phyloP scores from a whole-genome alignment of 2,888 invertebrate genomes.

The Calameuta filiformis region DNA sequence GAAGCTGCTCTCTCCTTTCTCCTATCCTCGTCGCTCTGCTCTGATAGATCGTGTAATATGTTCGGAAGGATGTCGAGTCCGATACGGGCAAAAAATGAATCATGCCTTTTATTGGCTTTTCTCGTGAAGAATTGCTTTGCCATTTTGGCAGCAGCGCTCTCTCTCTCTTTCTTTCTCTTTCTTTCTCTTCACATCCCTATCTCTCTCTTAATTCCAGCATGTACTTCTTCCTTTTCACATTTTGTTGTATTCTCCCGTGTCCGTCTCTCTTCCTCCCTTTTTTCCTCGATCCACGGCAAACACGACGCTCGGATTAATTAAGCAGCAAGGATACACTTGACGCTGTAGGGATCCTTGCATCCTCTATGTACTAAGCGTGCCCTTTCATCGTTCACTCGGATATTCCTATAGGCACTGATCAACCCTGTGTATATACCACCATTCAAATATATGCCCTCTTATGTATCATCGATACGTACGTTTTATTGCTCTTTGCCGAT shows the following conservation, averaged over 20 bases:
- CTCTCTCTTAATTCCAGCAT: background rate
- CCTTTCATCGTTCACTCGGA: background rate
- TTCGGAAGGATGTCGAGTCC: slow-evolving; percentile 30
- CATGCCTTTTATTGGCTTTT: slow-evolving; percentile 31
- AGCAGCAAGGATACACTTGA: slow-evolving; percentile 19
- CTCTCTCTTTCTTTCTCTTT: no score
- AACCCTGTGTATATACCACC: background rate
- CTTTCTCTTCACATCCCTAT: background rate
- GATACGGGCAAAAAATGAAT: slow-evolving; percentile 25
- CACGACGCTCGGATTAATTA: slow-evolving; percentile 37
- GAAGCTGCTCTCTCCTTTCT: slow-evolving; percentile 14
- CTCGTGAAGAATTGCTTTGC: slow-evolving; percentile 4
- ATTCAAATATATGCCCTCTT: background rate
- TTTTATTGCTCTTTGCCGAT: background rate
- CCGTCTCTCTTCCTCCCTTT: background rate
- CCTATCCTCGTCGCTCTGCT: slow-evolving; percentile 27
- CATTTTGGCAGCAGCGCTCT: background rate
- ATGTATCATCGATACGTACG: background rate
- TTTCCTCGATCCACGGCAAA: background rate
- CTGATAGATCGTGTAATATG: slow-evolving; percentile 42
- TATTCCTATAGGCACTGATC: background rate
- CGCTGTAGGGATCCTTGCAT: slow-evolving; percentile 4
- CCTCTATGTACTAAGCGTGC: background rate
- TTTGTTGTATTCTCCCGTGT: background rate
- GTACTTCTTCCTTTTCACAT: background rate